A percentile compares a stretch with the other conserved stretches of the same genome.
These are phyloP conservation scores for Mesoclemmys tuberculata DNA, from an alignment of 2,113 vertebrate species.

Conservation along the genomic window DNA sequence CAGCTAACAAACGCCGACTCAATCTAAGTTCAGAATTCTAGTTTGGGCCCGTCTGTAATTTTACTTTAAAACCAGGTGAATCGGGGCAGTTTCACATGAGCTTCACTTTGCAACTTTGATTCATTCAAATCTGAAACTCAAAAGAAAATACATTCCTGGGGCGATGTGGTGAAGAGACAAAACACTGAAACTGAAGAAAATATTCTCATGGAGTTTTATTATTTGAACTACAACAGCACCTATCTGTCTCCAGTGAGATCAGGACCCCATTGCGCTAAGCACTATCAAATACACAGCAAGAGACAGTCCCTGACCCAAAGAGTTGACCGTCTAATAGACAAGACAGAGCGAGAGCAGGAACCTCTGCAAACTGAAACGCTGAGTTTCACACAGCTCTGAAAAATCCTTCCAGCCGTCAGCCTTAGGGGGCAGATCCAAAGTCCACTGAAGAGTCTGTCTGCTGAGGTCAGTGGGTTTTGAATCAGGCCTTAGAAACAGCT, in stretches of 20 bases:
- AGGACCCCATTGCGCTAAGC: neutral
- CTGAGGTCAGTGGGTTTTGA: neutral
- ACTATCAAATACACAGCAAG: neutral
- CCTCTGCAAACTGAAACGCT: accelerated
- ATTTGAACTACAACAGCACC: neutral
- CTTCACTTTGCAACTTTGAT: neutral
- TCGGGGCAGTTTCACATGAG: accelerated
- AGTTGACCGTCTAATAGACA: neutral
- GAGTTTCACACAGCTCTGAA: neutral
- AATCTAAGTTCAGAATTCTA: neutral
- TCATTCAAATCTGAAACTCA: neutral
- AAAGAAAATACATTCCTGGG: neutral
- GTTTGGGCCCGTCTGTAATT: neutral
- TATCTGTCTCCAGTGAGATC: neutral
- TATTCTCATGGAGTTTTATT: neutral
- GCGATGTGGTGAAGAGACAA: neutral
- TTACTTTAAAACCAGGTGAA: neutral
- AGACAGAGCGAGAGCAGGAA: neutral
- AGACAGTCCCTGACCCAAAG: neutral
- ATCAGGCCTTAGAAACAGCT: conserved; percentile 5
- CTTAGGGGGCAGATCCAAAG: neutral
- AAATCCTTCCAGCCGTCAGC: neutral
- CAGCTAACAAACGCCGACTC: too few species aligned
- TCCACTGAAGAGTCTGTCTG: conserved; percentile 3
- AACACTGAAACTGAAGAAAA: accelerated